These are phyloP conservation scores for Adelges cooleyi DNA, from an alignment of 1,140 invertebrate species.

Conservation along the genomic window DNA sequence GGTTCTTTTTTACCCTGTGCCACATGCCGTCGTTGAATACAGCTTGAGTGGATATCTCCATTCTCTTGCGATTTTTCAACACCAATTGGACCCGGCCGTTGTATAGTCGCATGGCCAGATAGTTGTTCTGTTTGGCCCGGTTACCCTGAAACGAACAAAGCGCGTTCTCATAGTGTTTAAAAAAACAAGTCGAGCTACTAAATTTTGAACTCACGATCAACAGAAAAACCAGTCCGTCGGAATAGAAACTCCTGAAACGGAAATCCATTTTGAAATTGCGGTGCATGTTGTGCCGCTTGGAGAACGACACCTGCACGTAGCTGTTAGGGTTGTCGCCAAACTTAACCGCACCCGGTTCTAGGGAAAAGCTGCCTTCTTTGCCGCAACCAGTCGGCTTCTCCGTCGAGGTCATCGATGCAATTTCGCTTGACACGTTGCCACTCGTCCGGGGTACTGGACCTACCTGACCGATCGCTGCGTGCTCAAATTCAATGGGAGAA, in stretches of 20 bases:
- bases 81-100: conserved; percentile 58
- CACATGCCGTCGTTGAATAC: conserved; percentile 69
- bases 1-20: conserved; percentile 65
- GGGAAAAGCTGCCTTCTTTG: conserved; percentile 57
- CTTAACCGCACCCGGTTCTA: conserved; percentile 69
- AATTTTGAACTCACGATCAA: conserved; percentile 47
- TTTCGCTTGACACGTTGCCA: not conserved
- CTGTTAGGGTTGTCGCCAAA: conserved; percentile 71
- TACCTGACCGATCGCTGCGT: conserved; percentile 57
- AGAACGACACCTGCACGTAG: conserved; percentile 56
- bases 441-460: conserved; percentile 38
- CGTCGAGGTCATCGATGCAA: conserved; percentile 12
- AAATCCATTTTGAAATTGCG: conserved; percentile 64
- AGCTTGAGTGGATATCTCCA: conserved; percentile 49
- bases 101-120: conserved; percentile 55
- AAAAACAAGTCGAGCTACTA: not conserved
- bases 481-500: conserved; percentile 50
- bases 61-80: conserved; percentile 52
- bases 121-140: conserved; percentile 54
- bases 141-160: conserved; percentile 47
- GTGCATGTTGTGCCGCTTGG: conserved; percentile 47
- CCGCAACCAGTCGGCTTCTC: conserved; percentile 41
- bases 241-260: conserved; percentile 74
- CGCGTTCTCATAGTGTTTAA: not conserved
- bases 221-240: conserved; percentile 66